Base-by-base conservation (phyloP, 1,140 invertebrate genomes). In the Phymastichus coffea region DNA sequence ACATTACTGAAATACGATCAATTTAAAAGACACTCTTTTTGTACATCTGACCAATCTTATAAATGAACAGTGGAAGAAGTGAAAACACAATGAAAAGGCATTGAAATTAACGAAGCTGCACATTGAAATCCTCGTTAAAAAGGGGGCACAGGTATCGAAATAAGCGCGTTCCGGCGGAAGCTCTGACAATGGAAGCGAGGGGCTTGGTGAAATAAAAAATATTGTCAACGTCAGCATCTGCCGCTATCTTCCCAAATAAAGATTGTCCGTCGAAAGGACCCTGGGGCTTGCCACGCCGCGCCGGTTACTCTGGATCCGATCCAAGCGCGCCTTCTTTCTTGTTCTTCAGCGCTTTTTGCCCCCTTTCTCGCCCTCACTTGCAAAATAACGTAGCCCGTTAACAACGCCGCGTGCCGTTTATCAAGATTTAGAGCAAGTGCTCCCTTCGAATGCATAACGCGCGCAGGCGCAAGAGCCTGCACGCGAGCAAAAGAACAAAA, bases 321-420 rank as follows among this genome's bases (percentile, higher is more conserved):
- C 55, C 55, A 57, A 57, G 17, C n/a, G 25, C 14, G 12, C 0
- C 22, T 20, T 35, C 37, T 46, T 44, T 53, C 59, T 48, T 63
- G 53, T 60, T 66, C 63, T 68, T 54, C 58, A 40, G 47, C 14
- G 33, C 20, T 51, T 57, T 57, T 48, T 28, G 37, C 15, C 25
- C 7, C 26, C 3, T 22, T 43, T 33, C 47, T 43, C 10, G n/a
- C 14, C 10, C 37, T 51, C 6, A 41, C 38, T 47, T 41, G 25
- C 33, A 44, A 60, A 60, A 60, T 60, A 54, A 60, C 57, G 33
- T 19, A 38, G 43, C 43, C 38, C 43, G 51, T 54, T 60, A 60
- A 60, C 57, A 54, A 60, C 48, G 49, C 43, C 35, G 14, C 49
- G 43, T 26, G 57, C 41, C 48, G 48, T 60, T 54, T 60, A 60